Evolutionary conservation across 2,113 vertebrate species (phyloP).

Genomic region (Bostrychus sinensis): DNA sequence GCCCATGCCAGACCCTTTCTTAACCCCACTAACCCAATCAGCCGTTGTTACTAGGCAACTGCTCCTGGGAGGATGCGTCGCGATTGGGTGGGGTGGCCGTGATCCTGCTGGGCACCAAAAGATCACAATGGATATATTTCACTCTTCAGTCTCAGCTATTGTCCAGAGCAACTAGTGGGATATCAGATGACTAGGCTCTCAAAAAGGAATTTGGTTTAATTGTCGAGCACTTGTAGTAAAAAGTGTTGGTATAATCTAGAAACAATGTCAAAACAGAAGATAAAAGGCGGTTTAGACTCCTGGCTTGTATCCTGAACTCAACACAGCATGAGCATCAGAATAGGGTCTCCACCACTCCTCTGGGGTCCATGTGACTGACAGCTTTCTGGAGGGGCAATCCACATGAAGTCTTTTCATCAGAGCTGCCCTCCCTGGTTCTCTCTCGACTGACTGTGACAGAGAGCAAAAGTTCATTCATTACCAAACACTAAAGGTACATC

Average conservation of each 20-base stretch:
- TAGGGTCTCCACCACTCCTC: conserved; percentile 37
- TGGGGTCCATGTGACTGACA: conserved; percentile 47
- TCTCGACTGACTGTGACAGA: conserved; percentile 45
- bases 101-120: conserved; percentile 57
- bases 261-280: neutral
- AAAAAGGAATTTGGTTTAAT: conserved; percentile 38
- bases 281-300: neutral
- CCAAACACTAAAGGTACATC: conserved; percentile 12
- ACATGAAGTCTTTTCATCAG: conserved; percentile 63
- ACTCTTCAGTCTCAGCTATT: conserved; percentile 54
- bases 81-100: conserved; percentile 41
- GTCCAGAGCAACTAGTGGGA: conserved; percentile 19
- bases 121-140: conserved; percentile 67
- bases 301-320: neutral
- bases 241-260: neutral
- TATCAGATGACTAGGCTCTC: conserved; percentile 16
- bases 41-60: conserved; percentile 69
- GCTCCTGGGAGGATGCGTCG: conserved; percentile 54
- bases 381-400: conserved; percentile 61
- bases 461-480: conserved; percentile 57
- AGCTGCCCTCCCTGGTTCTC: conserved; percentile 32
- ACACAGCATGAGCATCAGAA: conserved; percentile 7
- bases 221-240: conserved; percentile 22
- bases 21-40: conserved; percentile 76
- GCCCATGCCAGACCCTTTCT: conserved; percentile 68